Evolutionary conservation across 1,140 invertebrate genomes (phyloP), one percentile per base, ranked within the genome.

Genomic region (Philopotamus ludificatus): DNA sequence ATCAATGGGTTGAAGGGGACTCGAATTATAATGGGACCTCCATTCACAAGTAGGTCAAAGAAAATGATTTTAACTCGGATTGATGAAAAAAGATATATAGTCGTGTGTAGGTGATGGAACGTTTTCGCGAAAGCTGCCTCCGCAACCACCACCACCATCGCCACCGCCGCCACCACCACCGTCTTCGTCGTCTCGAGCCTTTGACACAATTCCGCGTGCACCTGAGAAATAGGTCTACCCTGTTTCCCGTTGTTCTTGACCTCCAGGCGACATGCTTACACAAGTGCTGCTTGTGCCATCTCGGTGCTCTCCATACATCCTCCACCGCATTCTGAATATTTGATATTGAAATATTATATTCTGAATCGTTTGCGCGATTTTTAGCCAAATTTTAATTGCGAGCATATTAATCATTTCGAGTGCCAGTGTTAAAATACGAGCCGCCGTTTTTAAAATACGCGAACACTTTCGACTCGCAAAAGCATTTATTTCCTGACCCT

Each of bases 141-240:
- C 42, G 12, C 42, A 3, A 18, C 3, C 42, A 3, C 3, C 42
- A 2, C 42, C 42, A 15, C 12, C 3, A 3, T 44, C 42, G 42
- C 42, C n/a, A 3, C 20, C 20, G 3, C 12, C 3, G 20, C 12
- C 20, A 3, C 3, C 12, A 44, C 42, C 42, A n/a, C n/a, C 12
- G 42, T 12, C n/a, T 2, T 3, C 12, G 42, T 44, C 12, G 20
- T 20, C 18, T 50, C 12, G 39, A 55, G 28, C 23, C 22, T 51
- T 51, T 55, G 51, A 55, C 51, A 55, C 51, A 34, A 55, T 34
- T 55, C 39, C 28, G 28, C 10, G 23, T 20, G 51, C 28, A 16
- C 7, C 51, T 55, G 51, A 55, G 39, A 55, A 55, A 55, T 55
- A 25, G 51, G 51, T 25, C 21, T 55, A 16, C 21, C 51, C 2